phyloP scores from a whole-genome alignment of 1,140 invertebrate genomes.

The Nasonia giraulti region DNA sequence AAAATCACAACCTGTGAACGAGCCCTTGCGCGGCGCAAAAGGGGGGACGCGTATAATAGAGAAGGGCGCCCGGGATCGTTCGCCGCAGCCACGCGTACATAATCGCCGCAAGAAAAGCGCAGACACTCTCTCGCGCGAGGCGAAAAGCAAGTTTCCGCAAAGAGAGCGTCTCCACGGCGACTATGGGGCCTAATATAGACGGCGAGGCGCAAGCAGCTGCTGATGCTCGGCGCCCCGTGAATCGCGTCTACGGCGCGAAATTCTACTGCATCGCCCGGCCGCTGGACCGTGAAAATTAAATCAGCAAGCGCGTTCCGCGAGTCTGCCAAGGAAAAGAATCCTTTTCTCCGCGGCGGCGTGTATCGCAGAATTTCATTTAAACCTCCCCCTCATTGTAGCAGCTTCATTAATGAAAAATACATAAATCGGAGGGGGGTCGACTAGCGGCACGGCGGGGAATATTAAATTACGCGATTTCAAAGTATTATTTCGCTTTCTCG shows the following conservation, averaged over 20 bases:
- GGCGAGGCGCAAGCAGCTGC: not conserved
- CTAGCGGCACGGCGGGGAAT: conserved; percentile 5
- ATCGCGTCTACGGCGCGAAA: conserved; percentile 44
- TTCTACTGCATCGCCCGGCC: not conserved
- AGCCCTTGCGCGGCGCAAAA: not conserved
- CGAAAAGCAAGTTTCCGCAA: conserved; percentile 5
- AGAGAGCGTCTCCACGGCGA: too few relatives aligned
- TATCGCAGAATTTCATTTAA: conserved; percentile 36
- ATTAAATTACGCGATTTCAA: conserved; percentile 48
- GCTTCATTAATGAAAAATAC: conserved; percentile 51
- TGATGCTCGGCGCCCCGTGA: conserved; percentile 44
- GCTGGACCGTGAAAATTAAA: conserved; percentile 46
- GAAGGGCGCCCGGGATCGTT: conserved; percentile 40
- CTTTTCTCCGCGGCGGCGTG: not conserved
- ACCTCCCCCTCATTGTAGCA: not conserved
- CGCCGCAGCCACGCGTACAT: conserved; percentile 46
- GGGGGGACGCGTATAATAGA: not conserved
- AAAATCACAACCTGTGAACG: conserved; percentile 39
- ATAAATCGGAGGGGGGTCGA: conserved; percentile 35
- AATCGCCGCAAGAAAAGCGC: conserved; percentile 39
- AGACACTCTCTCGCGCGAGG: not conserved
- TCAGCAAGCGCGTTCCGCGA: conserved; percentile 18
- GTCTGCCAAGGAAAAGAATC: conserved; percentile 5
- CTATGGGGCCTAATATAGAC: conserved; percentile 32
- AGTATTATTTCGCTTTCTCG: conserved; percentile 32